Evolutionary conservation across 1,140 invertebrate genomes (phyloP).

Genomic region (Atopsyche davidsoni): DNA sequence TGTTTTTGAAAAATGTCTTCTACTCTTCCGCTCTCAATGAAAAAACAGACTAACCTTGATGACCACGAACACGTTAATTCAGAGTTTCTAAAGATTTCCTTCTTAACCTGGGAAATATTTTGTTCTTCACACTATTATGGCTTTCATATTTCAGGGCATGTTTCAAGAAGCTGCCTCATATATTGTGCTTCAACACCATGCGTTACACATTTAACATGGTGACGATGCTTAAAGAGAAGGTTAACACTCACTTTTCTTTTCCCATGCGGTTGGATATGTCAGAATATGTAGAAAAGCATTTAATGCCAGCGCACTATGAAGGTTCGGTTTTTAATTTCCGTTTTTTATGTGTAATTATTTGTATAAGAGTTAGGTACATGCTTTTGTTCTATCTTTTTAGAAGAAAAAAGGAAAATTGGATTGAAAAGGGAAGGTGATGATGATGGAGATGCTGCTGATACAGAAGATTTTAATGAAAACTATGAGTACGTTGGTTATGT

Average conservation of each 20-base stretch:
- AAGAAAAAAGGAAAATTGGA: constrained; percentile 51
- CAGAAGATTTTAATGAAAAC: constrained; percentile 42
- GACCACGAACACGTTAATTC: too few relatives aligned
- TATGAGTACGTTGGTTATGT: constrained; percentile 40
- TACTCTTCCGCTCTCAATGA: too few relatives aligned
- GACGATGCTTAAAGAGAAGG: constrained; percentile 95
- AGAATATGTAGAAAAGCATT: constrained; percentile 87
- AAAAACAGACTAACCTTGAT: too few relatives aligned
- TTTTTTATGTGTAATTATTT: too few relatives aligned
- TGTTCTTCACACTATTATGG: constrained; percentile 3
- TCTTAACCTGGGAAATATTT: too few relatives aligned
- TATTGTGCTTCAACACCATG: constrained; percentile 96
- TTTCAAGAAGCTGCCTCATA: constrained; percentile 88
- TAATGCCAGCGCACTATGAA: constrained; percentile 83
- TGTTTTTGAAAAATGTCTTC: too few relatives aligned
- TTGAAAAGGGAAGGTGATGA: constrained; percentile 45
- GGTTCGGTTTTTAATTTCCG: constrained; percentile 34
- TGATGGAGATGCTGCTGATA: constrained; percentile 36
- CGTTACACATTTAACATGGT: constrained; percentile 97
- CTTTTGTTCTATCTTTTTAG: constrained; percentile 33
- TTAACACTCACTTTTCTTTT: constrained; percentile 97
- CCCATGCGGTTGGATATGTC: constrained; percentile 89
- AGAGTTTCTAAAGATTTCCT: too few relatives aligned
- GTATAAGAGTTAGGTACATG: not conserved
- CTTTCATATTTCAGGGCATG: constrained; percentile 64